phyloP scores from a whole-genome alignment of 2,797 vertebrate genomes.

The Microhierax caerulescens region DNA sequence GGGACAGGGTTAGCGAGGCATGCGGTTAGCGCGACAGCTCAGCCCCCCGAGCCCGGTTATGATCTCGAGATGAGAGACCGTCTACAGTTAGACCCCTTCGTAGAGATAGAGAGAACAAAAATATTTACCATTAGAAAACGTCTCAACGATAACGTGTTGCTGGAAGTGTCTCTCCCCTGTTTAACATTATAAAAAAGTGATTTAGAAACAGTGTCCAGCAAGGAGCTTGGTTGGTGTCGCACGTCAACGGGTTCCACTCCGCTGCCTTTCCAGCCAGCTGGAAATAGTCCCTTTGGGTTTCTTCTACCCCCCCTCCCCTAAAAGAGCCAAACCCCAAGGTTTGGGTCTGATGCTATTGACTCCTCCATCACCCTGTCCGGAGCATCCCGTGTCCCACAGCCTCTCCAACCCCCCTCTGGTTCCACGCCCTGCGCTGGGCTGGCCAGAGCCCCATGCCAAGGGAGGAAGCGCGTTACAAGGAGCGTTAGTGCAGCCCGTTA shows the following conservation, averaged over 20 bases:
- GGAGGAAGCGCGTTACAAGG: background rate
- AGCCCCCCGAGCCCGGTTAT: slow-evolving; percentile 48
- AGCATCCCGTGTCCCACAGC: background rate
- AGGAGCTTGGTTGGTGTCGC: slow-evolving; percentile 40
- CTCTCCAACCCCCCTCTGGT: background rate
- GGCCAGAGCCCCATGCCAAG: background rate
- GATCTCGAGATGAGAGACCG: slow-evolving; percentile 49
- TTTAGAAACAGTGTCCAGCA: slow-evolving; percentile 75
- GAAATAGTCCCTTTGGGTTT: background rate
- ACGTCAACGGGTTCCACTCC: background rate
- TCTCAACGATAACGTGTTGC: slow-evolving; percentile 91
- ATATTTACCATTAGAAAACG: slow-evolving; percentile 99
- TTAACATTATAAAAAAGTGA: slow-evolving; percentile 80
- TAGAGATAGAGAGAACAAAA: slow-evolving; percentile 79
- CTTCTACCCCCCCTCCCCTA: background rate
- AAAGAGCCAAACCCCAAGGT: background rate
- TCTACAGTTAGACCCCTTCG: slow-evolving; percentile 51
- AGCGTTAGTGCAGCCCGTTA: slow-evolving; percentile 62
- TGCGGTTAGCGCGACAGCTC: slow-evolving; percentile 73
- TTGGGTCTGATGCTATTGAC: background rate
- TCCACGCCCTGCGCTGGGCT: background rate
- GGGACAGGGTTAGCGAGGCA: slow-evolving; percentile 61
- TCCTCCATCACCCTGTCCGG: background rate
- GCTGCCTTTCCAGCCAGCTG: slow-evolving; percentile 13
- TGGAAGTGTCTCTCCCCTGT: slow-evolving; percentile 98